A percentile compares a stretch with the other conserved stretches of the same genome.
These are phyloP conservation scores for Teinopalpus imperialis DNA, from an alignment of 2,888 invertebrate species.

Conservation along the genomic window DNA sequence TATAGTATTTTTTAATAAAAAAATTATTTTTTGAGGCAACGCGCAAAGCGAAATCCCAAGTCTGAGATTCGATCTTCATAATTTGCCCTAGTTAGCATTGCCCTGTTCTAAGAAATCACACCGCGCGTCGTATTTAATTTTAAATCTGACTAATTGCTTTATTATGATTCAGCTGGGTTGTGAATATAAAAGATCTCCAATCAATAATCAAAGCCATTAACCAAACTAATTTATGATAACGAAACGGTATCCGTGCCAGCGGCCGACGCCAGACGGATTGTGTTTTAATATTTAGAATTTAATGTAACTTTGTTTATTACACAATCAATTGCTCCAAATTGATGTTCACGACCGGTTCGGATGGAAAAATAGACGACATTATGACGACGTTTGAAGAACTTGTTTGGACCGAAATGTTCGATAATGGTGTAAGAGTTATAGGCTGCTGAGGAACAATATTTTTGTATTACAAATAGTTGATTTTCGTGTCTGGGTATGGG, in stretches of 20 bases:
- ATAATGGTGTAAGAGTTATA: too few relatives aligned
- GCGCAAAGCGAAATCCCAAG: too few relatives aligned
- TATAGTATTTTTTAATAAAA: too few relatives aligned
- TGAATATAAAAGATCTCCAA: constrained; percentile 8
- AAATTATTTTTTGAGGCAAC: too few relatives aligned
- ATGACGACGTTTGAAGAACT: not conserved
- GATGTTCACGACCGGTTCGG: not conserved
- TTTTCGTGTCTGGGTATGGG: too few relatives aligned
- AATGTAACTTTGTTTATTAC: constrained; percentile 5
- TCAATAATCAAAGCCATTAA: constrained; percentile 2
- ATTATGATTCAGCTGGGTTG: constrained; percentile 7
- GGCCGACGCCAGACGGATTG: constrained; percentile 4
- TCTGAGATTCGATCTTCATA: too few relatives aligned
- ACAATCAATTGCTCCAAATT: not conserved
- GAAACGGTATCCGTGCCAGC: constrained; percentile 5
- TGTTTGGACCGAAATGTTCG: not conserved
- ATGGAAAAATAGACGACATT: not conserved
- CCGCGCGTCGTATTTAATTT: not conserved
- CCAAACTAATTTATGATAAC: constrained; percentile 12
- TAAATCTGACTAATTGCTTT: constrained; percentile 6
- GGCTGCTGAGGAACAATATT: too few relatives aligned
- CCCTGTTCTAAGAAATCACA: too few relatives aligned
- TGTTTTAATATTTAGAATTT: constrained; percentile 6
- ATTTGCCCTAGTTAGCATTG: too few relatives aligned
- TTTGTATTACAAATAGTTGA: too few relatives aligned